A percentile compares a stretch with the other conserved stretches of the same genome.
phyloP scores from a whole-genome alignment of 2,888 invertebrate species.

The Papilio protenor region DNA sequence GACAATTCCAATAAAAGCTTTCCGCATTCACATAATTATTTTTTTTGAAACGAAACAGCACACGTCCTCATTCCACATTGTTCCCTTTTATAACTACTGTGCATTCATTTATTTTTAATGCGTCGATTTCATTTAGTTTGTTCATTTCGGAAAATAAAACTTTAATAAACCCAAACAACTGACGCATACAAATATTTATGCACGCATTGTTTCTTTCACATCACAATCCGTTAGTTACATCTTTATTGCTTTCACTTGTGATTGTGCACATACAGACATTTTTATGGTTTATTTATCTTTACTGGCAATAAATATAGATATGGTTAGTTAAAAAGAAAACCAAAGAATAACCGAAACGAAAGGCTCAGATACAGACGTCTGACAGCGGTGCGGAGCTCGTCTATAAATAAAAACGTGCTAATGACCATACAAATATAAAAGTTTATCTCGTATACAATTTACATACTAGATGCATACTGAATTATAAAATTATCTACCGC shows the following conservation, averaged over 20 bases:
- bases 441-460: background rate
- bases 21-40: background rate
- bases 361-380: background rate
- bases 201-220: too few relatives aligned
- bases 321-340: conserved; percentile 11
- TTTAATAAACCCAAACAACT: background rate
- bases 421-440: conserved; percentile 10
- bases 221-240: background rate
- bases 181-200: background rate
- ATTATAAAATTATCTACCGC: background rate
- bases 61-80: conserved; percentile 4
- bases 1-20: background rate
- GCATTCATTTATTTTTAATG: conserved; percentile 4
- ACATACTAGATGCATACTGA: background rate
- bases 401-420: conserved; percentile 6
- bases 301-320: background rate
- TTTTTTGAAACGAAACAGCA: background rate
- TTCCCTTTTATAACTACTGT: background rate
- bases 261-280: conserved; percentile 8
- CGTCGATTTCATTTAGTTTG: background rate
- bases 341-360: conserved; percentile 7
- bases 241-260: conserved; percentile 19
- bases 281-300: conserved; percentile 7
- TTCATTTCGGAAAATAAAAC: background rate
- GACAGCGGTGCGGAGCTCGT: background rate